These are phyloP conservation scores for Drosophila suzukii DNA, from an alignment of 1,140 invertebrate genomes.

Conservation along the genomic window DNA sequence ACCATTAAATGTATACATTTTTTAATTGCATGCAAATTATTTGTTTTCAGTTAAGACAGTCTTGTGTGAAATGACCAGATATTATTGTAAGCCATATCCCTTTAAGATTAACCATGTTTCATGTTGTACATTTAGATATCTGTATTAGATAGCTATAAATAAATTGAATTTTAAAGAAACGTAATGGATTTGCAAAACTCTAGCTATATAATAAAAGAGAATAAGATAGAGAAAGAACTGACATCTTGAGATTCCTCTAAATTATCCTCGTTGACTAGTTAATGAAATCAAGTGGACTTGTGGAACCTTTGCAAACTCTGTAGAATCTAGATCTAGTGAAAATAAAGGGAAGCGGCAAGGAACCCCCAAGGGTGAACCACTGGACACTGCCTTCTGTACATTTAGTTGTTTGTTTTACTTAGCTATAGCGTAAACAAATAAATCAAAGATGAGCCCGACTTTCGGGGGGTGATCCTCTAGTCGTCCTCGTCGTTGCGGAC, in stretches of 20 bases:
- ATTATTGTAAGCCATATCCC: background rate
- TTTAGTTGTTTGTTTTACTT: slow-evolving; percentile 63
- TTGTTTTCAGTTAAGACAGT: background rate
- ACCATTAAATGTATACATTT: background rate
- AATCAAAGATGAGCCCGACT: slow-evolving; percentile 16
- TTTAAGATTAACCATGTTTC: background rate
- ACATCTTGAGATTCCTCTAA: too few relatives aligned
- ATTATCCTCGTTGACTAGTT: too few relatives aligned
- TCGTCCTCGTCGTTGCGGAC: slow-evolving; percentile 84
- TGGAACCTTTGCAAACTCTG: too few relatives aligned
- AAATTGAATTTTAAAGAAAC: too few relatives aligned
- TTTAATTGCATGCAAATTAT: background rate
- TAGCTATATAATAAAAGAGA: too few relatives aligned
- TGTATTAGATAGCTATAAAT: background rate
- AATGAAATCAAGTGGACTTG: background rate
- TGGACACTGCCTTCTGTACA: slow-evolving; percentile 1
- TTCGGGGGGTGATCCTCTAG: slow-evolving; percentile 25
- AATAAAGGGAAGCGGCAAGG: too few relatives aligned
- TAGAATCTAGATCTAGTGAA: too few relatives aligned
- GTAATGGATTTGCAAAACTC: too few relatives aligned
- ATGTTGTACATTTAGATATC: background rate
- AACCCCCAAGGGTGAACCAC: background rate
- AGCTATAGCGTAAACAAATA: slow-evolving; percentile 53
- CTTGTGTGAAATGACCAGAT: background rate
- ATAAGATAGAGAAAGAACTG: too few relatives aligned